These are phyloP conservation scores for Emydocephalus ijimae DNA, from an alignment of 2,113 vertebrate species.

Conservation along the genomic window DNA sequence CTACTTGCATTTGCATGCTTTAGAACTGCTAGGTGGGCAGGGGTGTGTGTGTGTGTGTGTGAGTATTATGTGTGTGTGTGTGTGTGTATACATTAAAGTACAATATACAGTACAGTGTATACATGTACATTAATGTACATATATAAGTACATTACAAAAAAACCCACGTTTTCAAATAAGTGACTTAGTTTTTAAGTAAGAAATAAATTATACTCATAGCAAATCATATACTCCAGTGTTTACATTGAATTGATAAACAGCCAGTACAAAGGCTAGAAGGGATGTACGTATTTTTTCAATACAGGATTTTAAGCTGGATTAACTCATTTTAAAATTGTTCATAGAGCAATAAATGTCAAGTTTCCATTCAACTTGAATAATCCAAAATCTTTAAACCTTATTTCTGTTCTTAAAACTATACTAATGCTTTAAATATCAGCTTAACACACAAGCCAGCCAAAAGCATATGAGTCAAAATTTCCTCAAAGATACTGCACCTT, in stretches of 20 bases:
- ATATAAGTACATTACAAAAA: not conserved
- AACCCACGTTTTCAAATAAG: not conserved
- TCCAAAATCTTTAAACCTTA: not conserved
- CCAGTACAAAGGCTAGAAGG: not conserved
- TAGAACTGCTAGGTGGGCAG: no score
- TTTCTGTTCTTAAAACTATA: not conserved
- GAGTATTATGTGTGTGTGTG: no score
- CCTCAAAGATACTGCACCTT: not conserved
- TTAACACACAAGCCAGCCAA: not conserved
- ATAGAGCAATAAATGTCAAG: not conserved
- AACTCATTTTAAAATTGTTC: not conserved
- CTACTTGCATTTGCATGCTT: no score
- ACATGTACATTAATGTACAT: no score
- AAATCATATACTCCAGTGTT: not conserved
- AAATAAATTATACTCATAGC: not conserved
- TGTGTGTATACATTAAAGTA: no score
- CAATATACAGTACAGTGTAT: no score
- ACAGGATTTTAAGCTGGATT: not conserved
- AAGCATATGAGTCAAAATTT: not conserved
- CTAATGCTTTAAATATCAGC: not conserved
- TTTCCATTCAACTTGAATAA: not conserved
- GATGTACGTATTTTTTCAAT: not conserved
- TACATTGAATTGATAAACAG: not conserved
- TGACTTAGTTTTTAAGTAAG: not conserved
- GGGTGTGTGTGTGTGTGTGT: not conserved